A percentile compares a stretch with the other conserved stretches of the same genome.
These are phyloP conservation scores for Alexandromys fortis DNA, from an alignment of 2,113 vertebrate species.

Conservation along the genomic window DNA sequence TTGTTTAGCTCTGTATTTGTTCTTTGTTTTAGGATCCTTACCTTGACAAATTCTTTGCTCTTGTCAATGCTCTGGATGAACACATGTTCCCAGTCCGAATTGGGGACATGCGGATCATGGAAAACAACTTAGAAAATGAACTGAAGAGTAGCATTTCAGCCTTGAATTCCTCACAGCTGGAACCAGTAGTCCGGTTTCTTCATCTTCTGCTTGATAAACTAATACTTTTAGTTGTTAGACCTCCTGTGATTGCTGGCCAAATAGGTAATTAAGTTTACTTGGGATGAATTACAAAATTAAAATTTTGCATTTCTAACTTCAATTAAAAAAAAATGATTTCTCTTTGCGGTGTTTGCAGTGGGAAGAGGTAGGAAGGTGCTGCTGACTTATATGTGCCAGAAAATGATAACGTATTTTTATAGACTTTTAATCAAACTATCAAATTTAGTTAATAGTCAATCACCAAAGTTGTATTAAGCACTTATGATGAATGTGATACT, in stretches of 20 bases:
- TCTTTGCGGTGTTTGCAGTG: neutral
- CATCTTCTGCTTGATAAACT: slow-evolving; percentile 98
- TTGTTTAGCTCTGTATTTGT: slow-evolving; percentile 20
- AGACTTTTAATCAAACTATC: slow-evolving; percentile 6
- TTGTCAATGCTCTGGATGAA: slow-evolving; percentile 98
- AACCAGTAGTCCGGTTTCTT: slow-evolving; percentile 98
- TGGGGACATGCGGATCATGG: slow-evolving; percentile 98
- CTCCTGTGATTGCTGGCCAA: slow-evolving; percentile 98
- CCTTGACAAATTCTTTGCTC: slow-evolving; percentile 98
- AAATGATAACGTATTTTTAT: neutral
- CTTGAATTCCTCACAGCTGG: slow-evolving; percentile 95
- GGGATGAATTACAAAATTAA: slow-evolving; percentile 67
- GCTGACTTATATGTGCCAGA: slow-evolving; percentile 13
- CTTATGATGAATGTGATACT: neutral
- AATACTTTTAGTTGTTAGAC: slow-evolving; percentile 96
- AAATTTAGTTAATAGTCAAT: slow-evolving; percentile 21
- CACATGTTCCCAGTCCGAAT: slow-evolving; percentile 99
- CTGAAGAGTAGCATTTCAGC: slow-evolving; percentile 97
- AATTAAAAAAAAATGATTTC: slow-evolving; percentile 23
- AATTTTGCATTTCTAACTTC: slow-evolving; percentile 77
- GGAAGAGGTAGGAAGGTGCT: neutral
- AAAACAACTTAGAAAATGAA: slow-evolving; percentile 98
- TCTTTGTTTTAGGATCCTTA: slow-evolving; percentile 92
- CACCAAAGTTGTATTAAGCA: slow-evolving; percentile 17
- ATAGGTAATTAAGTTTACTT: slow-evolving; percentile 91